A percentile compares a stretch with the other conserved stretches of the same genome.
phyloP scores from a whole-genome alignment of 2,888 invertebrate species.

The Arge pagana region DNA sequence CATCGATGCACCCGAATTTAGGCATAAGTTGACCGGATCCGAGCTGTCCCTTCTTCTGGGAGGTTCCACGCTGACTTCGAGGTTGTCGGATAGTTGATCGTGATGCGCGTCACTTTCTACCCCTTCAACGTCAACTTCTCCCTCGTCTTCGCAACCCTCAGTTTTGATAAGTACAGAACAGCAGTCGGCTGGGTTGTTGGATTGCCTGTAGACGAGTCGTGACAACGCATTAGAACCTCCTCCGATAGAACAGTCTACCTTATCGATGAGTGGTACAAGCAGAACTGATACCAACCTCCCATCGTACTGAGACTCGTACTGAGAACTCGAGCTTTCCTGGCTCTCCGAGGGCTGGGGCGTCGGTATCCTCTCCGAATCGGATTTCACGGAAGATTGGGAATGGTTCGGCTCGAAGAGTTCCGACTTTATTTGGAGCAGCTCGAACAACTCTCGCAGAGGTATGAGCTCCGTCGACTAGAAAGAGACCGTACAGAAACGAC shows the following conservation, averaged over 20 bases:
- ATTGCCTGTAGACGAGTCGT: constrained; percentile 40
- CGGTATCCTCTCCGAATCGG: constrained; percentile 53
- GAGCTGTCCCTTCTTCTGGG: constrained; percentile 74
- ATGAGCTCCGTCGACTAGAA: constrained; percentile 78
- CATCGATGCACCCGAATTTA: constrained; percentile 55
- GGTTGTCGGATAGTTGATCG: constrained; percentile 45
- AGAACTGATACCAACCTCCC: constrained; percentile 48
- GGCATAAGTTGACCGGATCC: constrained; percentile 79
- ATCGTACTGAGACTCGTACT: constrained; percentile 56
- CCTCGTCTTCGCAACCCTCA: constrained; percentile 51
- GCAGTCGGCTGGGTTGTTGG: constrained; percentile 56
- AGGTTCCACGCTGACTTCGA: constrained; percentile 58
- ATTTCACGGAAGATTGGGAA: constrained; percentile 50
- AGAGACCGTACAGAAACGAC: constrained; percentile 3
- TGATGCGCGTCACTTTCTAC: constrained; percentile 57
- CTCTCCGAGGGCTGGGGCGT: constrained; percentile 55
- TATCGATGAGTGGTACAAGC: background rate
- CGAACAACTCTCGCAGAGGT: constrained; percentile 81
- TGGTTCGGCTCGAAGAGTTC: constrained; percentile 61
- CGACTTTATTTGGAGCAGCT: constrained; percentile 83
- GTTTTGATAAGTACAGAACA: constrained; percentile 56
- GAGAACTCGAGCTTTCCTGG: constrained; percentile 56
- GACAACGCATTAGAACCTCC: background rate
- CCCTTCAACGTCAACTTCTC: constrained; percentile 57
- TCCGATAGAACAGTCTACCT: background rate